Evolutionary conservation across 2,113 vertebrate species (phyloP), one percentile per base, ranked within the genome.

Genomic region (Natator depressus): DNA sequence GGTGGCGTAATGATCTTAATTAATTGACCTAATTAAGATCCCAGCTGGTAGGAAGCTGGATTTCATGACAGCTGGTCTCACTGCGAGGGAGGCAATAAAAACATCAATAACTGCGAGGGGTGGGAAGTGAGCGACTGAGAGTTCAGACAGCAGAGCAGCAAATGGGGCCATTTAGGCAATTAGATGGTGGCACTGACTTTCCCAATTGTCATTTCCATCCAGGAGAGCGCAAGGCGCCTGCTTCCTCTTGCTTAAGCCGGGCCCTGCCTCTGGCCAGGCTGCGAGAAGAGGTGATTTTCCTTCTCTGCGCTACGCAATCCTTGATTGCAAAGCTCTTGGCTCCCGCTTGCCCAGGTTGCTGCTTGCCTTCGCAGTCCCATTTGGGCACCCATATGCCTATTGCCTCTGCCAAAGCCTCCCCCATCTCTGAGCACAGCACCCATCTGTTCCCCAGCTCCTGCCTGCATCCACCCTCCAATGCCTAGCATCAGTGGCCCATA

Each of bases 231-330:
- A n/a, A n/a, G 88, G 62, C 25, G 8, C 2, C 54, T 1, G 22
- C 8, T 51, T 81, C 82, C 10, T 12, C 57, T 51, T 42, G 82
- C 4, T 51, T 42, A 19, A 29, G 0, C 51, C 17, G 3, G 2
- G 14, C 25, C 49, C 6, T 6, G 38, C 3, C 17, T 76, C 0
- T 8, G 29, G 7, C 20, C 0, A 2, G 57, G n/a, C 29, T 22
- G 19, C 16, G 1, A 59, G 35, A 31, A 27, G 65, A 80, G 29
- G 3, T n/a, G 2, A 2, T 31, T 10, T 86, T 46, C 27, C 54
- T 27, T 47, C 24, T 42, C 42, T 35, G 5, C 0, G 0, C 50
- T 75, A 12, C 2, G 1, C 0, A 0, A 31, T 4, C 19, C 29
- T 29, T 29, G 85, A 16, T 49, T 62, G 31, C 31, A 24, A 80